Evolutionary conservation across 2,797 vertebrate species (phyloP).

Genomic region (Carapus acus): DNA sequence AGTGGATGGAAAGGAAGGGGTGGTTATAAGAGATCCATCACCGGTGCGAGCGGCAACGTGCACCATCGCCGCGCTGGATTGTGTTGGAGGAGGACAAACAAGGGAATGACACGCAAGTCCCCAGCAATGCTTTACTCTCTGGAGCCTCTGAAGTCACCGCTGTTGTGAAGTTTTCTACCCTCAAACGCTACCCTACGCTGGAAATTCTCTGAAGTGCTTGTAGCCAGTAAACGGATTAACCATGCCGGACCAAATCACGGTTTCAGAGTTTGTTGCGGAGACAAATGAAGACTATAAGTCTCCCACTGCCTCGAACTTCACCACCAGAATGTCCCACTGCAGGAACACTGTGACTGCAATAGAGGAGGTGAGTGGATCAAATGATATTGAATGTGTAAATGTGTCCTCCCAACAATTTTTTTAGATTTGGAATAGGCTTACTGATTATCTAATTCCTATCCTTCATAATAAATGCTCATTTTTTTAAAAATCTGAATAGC

Average conservation of each 20-base stretch:
- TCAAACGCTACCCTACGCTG: conserved; percentile 5
- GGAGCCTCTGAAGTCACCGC: conserved; percentile 35
- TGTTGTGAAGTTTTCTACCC: conserved; percentile 50
- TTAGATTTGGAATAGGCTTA: no score
- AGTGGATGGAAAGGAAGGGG: conserved; percentile 22
- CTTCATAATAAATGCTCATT: no score
- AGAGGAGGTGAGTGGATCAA: conserved; percentile 84
- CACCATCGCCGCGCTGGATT: conserved; percentile 22
- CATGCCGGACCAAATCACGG: conserved; percentile 98
- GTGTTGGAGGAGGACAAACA: conserved; percentile 26
- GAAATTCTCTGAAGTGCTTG: conserved; percentile 20
- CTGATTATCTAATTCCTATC: no score
- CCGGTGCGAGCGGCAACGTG: conserved; percentile 34
- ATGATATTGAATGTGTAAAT: background rate
- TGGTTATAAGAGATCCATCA: conserved; percentile 39
- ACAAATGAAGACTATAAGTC: conserved; percentile 99
- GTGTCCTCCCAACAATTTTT: no score
- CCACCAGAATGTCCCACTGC: conserved; percentile 95
- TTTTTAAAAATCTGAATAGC: no score
- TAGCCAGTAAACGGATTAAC: conserved; percentile 40
- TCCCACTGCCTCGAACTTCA: conserved; percentile 97
- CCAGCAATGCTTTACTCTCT: conserved; percentile 62
- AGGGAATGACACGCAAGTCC: conserved; percentile 46
- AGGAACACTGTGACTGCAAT: conserved; percentile 91
- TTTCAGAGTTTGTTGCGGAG: conserved; percentile 96